Conservation (phyloP, 2,113 vertebrate species). For the Glaucidium brasilianum region DNA sequence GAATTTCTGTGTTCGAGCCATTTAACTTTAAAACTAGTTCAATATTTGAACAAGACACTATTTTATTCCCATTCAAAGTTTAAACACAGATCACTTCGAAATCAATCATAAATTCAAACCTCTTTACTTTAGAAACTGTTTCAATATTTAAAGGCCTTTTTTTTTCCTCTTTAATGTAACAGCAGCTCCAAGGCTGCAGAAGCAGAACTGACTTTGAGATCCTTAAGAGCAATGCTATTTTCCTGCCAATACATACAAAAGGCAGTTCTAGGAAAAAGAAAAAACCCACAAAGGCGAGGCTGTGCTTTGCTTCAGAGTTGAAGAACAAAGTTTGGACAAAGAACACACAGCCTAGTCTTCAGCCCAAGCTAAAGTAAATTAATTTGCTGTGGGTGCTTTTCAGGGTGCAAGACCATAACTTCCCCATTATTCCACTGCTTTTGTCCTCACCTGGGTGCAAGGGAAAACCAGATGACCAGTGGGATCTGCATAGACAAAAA, state of each 20-base stretch:
- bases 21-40: conserved; percentile 69
- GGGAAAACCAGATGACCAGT: not conserved
- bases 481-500: not conserved
- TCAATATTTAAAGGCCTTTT: conserved; percentile 38
- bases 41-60: conserved; percentile 67
- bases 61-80: conserved; percentile 62
- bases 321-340: conserved; percentile 40
- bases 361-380: not conserved
- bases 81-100: conserved; percentile 42
- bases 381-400: not conserved
- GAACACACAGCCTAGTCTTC: conserved; percentile 24
- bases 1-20: conserved; percentile 34
- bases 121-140: conserved; percentile 55
- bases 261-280: conserved; percentile 41
- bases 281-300: conserved; percentile 25
- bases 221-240: conserved; percentile 31
- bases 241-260: conserved; percentile 32
- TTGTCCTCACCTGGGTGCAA: not conserved
- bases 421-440: not conserved
- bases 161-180: not conserved
- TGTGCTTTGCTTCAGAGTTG: conserved; percentile 54
- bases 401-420: not conserved
- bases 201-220: conserved; percentile 41
- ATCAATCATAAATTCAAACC: conserved; percentile 52
- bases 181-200: conserved; percentile 19